Conservation (phyloP, 2,113 vertebrate genomes). For the Nannobrachium achirus region DNA sequence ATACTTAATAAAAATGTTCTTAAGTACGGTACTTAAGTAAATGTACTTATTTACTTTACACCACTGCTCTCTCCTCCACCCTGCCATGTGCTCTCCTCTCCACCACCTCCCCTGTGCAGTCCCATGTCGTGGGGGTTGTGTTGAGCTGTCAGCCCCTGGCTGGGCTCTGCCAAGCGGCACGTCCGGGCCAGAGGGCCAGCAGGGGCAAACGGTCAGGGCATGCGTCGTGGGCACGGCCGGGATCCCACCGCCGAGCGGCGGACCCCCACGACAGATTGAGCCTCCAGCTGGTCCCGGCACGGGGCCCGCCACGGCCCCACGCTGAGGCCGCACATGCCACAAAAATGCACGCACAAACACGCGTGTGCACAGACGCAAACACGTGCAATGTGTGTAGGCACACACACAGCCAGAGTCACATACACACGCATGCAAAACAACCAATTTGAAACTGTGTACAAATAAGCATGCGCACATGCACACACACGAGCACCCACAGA, state of each 20-base stretch:
- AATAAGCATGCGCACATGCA: not conserved
- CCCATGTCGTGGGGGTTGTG: constrained; percentile 54
- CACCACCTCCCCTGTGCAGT: constrained; percentile 27
- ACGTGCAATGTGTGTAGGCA: not conserved
- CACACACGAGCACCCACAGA: not conserved
- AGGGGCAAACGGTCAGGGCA: constrained; percentile 70
- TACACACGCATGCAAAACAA: not conserved
- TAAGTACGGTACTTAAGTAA: no score
- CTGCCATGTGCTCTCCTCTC: constrained; percentile 23
- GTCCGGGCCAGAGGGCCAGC: constrained; percentile 71
- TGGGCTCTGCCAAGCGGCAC: constrained; percentile 70
- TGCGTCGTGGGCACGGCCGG: constrained; percentile 54
- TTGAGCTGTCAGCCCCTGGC: constrained; percentile 80
- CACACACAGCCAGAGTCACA: constrained; percentile 19
- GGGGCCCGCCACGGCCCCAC: constrained; percentile 71
- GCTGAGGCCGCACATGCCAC: constrained; percentile 81
- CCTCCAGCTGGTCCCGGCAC: constrained; percentile 81
- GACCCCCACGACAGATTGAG: constrained; percentile 81
- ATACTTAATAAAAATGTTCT: no score
- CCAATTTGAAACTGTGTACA: not conserved
- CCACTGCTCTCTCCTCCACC: constrained; percentile 28
- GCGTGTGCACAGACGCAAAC: constrained; percentile 8
- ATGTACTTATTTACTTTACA: no score
- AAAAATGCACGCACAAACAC: constrained; percentile 27
- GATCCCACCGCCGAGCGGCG: constrained; percentile 66